Evolutionary conservation across 2,113 vertebrate species (phyloP).

Genomic region (Platysteira castanea): DNA sequence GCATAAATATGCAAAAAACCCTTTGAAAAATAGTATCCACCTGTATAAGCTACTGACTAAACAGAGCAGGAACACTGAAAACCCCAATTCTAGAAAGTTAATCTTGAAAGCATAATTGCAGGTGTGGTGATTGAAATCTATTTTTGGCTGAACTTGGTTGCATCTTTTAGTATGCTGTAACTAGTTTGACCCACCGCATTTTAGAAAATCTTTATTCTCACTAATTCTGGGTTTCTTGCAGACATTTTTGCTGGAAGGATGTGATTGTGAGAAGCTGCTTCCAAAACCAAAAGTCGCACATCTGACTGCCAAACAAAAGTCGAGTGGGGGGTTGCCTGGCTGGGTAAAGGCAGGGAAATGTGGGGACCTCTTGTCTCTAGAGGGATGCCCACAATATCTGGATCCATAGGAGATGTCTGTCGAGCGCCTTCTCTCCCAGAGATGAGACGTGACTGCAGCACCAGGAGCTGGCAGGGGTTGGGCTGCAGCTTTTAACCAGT

Average conservation of each 20-base stretch:
- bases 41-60: neutral
- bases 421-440: fast-evolving
- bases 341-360: neutral
- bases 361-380: neutral
- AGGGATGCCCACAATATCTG: neutral
- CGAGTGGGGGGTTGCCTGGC: neutral
- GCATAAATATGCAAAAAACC: neutral
- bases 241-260: neutral
- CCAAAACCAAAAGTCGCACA: neutral
- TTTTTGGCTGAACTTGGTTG: neutral
- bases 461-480: neutral
- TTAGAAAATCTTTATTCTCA: neutral
- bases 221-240: neutral
- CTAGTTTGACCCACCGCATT: neutral
- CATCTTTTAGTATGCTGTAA: no score
- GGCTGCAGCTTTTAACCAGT: neutral
- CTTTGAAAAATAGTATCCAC: neutral
- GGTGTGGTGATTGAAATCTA: neutral
- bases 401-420: neutral
- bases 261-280: neutral
- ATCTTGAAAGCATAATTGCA: neutral
- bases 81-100: neutral
- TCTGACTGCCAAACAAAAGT: neutral
- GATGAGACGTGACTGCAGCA: neutral
- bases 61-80: neutral